These are phyloP conservation scores for Antechinus stuartii DNA, from an alignment of 2,113 vertebrate genomes.

Conservation along the genomic window DNA sequence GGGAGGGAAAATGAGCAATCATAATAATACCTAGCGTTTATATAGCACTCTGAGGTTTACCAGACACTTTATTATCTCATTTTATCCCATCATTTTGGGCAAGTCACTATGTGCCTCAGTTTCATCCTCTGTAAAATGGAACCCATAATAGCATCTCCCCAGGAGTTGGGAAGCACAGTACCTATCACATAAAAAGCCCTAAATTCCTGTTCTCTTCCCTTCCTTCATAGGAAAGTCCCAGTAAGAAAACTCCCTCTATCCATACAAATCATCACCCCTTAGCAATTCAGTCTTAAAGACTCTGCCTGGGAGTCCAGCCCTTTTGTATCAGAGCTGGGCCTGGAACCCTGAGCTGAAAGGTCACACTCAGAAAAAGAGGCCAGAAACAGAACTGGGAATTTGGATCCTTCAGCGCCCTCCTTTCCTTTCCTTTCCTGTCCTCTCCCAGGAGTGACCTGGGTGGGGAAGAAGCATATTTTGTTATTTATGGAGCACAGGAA, in stretches of 20 bases:
- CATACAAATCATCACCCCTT: not conserved
- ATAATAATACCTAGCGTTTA: conserved; percentile 21
- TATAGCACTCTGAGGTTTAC: rapidly evolving
- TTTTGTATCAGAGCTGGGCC: not conserved
- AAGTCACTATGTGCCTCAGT: conserved; percentile 11
- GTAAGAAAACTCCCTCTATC: not conserved
- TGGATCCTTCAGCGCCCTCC: not conserved
- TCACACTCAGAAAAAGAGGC: not conserved
- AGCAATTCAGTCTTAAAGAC: not conserved
- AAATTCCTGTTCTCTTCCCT: not conserved
- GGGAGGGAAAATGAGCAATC: conserved; percentile 36
- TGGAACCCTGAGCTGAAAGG: not conserved
- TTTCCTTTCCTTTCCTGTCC: not conserved
- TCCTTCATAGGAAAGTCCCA: not conserved
- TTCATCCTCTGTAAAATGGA: conserved; percentile 1
- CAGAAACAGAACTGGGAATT: not conserved
- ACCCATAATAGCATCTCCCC: not conserved
- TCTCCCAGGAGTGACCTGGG: not conserved
- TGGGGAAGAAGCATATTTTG: not conserved
- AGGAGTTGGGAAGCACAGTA: not conserved
- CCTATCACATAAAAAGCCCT: not conserved
- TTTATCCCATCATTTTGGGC: not conserved
- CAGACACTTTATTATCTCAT: not conserved
- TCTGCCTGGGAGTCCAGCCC: not conserved
- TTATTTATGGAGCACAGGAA: conserved; percentile 57